These are phyloP conservation scores for Agrochola circellaris DNA, from an alignment of 2,888 invertebrate species.

Conservation along the genomic window DNA sequence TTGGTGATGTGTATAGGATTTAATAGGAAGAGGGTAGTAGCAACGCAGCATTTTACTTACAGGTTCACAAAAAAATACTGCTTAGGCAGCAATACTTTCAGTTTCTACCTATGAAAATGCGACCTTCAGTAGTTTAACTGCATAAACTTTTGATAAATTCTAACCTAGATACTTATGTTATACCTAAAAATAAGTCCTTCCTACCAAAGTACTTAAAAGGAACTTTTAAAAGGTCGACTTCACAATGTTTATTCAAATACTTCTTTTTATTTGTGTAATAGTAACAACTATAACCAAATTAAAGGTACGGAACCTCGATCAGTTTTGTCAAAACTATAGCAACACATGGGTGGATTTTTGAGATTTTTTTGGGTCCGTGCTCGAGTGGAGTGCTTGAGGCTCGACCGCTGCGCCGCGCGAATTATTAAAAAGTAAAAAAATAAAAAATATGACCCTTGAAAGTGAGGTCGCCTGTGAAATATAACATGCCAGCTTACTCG, in stretches of 20 bases:
- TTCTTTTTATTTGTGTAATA: background rate
- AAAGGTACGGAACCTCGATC: conserved; percentile 78
- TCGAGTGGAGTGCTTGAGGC: conserved; percentile 83
- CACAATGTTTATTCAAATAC: background rate
- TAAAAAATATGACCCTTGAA: conserved; percentile 81
- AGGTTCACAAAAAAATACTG: background rate
- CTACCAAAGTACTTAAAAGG: background rate
- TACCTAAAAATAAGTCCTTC: background rate
- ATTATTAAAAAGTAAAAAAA: conserved; percentile 88
- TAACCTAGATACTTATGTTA: background rate
- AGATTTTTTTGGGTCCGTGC: conserved; percentile 88
- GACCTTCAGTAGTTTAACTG: background rate
- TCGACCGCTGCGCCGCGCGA: conserved; percentile 85
- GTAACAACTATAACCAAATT: background rate
- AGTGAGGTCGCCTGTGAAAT: conserved; percentile 80
- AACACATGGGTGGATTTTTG: conserved; percentile 87
- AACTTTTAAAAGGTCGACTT: background rate
- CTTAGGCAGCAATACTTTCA: background rate
- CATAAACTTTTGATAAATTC: background rate
- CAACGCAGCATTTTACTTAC: background rate
- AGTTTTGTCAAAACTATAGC: conserved; percentile 76
- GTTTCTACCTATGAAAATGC: background rate
- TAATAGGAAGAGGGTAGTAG: conserved; percentile 6
- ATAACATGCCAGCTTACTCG: conserved; percentile 76
- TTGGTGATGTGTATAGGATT: conserved; percentile 37